Base-by-base conservation (phyloP, 2,113 vertebrate species). In the Siphamia tubifer region DNA sequence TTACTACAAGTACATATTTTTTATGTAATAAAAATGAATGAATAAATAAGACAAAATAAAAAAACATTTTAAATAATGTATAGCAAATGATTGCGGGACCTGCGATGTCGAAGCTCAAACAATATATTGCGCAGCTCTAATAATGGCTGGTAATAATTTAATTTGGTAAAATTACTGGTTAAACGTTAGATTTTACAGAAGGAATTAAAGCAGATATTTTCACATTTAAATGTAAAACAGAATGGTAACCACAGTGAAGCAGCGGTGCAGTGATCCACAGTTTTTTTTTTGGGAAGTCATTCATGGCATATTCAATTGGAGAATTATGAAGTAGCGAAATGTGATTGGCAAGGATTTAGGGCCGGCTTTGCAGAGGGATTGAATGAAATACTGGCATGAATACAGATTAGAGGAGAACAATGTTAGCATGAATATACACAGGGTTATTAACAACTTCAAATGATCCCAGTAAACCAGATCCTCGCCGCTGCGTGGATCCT, bases 361-460 rank as follows among this genome's bases (percentile, higher is more conserved):
- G 54, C 31, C 5, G 49, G 88, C 88, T 92, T 91, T 90, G 65
- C 84, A 56, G 38, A 58, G 68, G 83, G 84, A 86, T 80, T 82
- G 82, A 86, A 87, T 76, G 72, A 86, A 93, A 91, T 83, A 82
- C 81, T 84, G 64, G 68, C 60, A 39, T 90, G 86, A 91, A 89
- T 91, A 87, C 86, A 89, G 89, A 91, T 89, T 88, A 91, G 84
- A 79, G 73, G 68, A 68, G 78, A 83, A 89, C 77, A 80, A 90
- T 88, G 90, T 88, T 88, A 89, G 86, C 81, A 74, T 87, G 77
- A 83, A 87, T 77, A 88, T 83, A 88, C 74, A 82, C 80, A 77
- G 82, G 74, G 82, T 87, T 89, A 90, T 90, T 89, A 91, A 88
- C 86, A 76, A 79, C 84, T 89, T 74, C 69, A 88, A 85, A 79